Conservation (phyloP, 2,113 vertebrate genomes). For the Hydropotes inermis region DNA sequence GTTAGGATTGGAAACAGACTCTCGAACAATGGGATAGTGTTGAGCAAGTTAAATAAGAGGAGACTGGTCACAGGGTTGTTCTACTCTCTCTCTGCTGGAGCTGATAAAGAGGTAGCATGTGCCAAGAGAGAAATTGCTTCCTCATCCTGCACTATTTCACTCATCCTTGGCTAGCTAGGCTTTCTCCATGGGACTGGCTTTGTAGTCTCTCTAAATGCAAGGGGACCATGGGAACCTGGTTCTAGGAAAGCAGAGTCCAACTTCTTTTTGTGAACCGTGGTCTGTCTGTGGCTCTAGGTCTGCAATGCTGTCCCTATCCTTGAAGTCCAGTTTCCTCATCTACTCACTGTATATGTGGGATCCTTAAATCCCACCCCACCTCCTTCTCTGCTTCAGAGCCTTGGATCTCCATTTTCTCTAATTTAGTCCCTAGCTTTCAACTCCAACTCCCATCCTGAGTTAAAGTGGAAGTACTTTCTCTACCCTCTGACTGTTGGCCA, state of each 20-base stretch:
- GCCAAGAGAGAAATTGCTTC: constrained; percentile 14
- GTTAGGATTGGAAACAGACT: not conserved
- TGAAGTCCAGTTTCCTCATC: not conserved
- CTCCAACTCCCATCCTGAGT: not conserved
- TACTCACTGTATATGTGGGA: not conserved
- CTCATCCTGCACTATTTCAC: not conserved
- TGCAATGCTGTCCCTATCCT: not conserved
- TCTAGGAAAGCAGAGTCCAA: not conserved
- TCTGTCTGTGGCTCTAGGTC: not conserved
- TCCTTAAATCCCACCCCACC: not conserved
- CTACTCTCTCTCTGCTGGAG: constrained; percentile 78
- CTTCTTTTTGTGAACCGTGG: not conserved
- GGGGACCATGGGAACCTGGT: not conserved
- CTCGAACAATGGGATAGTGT: not conserved
- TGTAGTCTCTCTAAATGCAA: not conserved
- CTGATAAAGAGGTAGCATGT: constrained; percentile 79
- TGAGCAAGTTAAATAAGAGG: not conserved
- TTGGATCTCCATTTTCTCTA: not conserved
- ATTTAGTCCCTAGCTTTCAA: not conserved
- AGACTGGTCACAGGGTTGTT: not conserved
- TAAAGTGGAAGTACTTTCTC: not conserved
- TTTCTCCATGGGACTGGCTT: not conserved
- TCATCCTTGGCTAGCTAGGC: not conserved
- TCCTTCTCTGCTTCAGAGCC: not conserved
- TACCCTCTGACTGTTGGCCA: not conserved